Base-by-base conservation (phyloP, 2,797 vertebrate genomes). In the Lepus oiostolus region DNA sequence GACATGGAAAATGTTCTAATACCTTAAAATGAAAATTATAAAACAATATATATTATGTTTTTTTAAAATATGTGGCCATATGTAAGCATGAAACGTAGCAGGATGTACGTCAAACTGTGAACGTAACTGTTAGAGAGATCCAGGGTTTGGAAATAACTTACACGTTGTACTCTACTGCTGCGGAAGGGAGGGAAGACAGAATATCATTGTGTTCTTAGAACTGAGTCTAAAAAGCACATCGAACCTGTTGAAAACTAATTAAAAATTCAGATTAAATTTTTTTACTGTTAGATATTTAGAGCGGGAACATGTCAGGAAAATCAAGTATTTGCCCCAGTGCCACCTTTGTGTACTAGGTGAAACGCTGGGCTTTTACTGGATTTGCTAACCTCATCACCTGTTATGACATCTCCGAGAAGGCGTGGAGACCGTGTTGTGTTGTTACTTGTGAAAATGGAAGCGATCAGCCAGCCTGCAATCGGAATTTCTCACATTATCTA, bases 231-330 rank as follows among this genome's bases (percentile, higher is more conserved):
- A 47, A 9, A 47, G 1, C 42, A 47, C 42, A 47, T 47, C 42
- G 42, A 47, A 47, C 42, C 42, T 47, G 42, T 9, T 47, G 42
- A 47, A 47, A 47, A 47, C 42, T 47, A 47, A 47, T 47, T 47
- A 47, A 47, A 47, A 47, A 47, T 47, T 47, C 8, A 47, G 42
- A 47, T 47, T 9, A 47, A 47, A 42, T 42, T 47, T 2, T 42
- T 47, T 47, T 47, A 47, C 7, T 21, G 79, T 28, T 62, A 54
- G 42, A 62, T 71, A 62, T 95, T 83, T 42, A 58, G 63, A 82
- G 94, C 75, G 24, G 12, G 85, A 19, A 81, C 92, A 52, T 71
- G 22, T 87, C 62, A 74, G 14, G 35, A 70, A 79, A 85, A 72
- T 28, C 28, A 96, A 54, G n/a, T 12, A 42, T 54, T 74, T 94